Evolutionary conservation across 2,888 invertebrate genomes (phyloP), one percentile per base, ranked within the genome.

Genomic region (Gymnoscelis rufifasciata): DNA sequence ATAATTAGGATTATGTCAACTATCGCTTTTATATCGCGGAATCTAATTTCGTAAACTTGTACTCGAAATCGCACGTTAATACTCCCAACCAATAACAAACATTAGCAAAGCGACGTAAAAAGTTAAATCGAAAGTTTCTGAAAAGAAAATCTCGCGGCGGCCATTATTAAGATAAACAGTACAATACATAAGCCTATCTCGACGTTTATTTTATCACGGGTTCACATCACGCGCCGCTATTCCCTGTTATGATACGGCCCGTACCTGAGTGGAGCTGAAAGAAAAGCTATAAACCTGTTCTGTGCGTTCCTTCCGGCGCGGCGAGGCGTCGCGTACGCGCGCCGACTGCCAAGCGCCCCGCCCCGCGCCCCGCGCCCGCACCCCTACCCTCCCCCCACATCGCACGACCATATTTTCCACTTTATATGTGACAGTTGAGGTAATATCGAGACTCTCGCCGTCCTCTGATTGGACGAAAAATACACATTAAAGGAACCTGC

Each of bases 391-490:
- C 76, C 75, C 86, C 80, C 87, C 74, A 81, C 83, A 87, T 82
- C 84, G 83, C 82, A 83, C 83, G 87, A 89, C 89, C 89, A 89
- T 89, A 89, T 89, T 89, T 89, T 88, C 88, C 89, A 89, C 89
- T 89, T 89, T 89, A 89, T 88, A 88, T 89, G 89, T 89, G 89
- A 89, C 89, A 89, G 89, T 88, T 89, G 89, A 89, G 88, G 89
- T 89, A 89, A 89, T 89, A 89, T 89, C 89, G 89, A 88, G 88
- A 83, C 83, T 87, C 86, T 84, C 80, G 83, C 88, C 84, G 86
- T 75, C 79, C 86, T 83, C 86, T 88, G 88, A 89, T 89, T 89
- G 89, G 89, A 83, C 89, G 89, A 88, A 89, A 88, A 89, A 88
- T 88, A 86, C 82, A 88, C 89, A 89, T 89, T 89, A 89, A 88